Conservation (phyloP, 1,140 invertebrate species). For the Saccostrea cuccullata region DNA sequence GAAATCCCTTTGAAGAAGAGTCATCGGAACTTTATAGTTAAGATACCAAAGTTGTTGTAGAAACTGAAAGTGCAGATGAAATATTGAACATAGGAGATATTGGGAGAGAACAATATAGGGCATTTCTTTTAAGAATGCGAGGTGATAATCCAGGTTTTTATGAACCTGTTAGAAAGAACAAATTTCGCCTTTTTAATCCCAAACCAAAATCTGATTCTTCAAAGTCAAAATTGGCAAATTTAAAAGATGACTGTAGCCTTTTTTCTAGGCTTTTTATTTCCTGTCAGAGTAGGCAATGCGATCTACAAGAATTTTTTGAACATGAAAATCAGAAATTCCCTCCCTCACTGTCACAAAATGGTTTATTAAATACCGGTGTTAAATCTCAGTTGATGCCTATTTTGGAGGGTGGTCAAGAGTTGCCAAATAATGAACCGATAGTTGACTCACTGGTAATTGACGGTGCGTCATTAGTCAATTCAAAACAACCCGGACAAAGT, state of each 20-base stretch:
- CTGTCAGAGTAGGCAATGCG: background rate
- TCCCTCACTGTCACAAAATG: background rate
- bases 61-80: background rate
- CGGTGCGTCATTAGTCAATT: too few species aligned
- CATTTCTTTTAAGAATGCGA: background rate
- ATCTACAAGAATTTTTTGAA: background rate
- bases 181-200: too few species aligned
- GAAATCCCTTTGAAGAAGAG: background rate
- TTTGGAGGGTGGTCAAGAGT: too few species aligned
- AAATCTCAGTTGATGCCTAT: too few species aligned
- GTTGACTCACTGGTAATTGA: too few species aligned
- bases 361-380: too few species aligned
- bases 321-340: background rate
- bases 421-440: too few species aligned
- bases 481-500: too few species aligned
- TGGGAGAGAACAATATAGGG: background rate
- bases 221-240: background rate
- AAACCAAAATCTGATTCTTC: too few species aligned
- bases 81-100: background rate
- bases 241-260: background rate
- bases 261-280: slow-evolving; percentile 4
- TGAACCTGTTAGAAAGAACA: background rate
- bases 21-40: background rate
- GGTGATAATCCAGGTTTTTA: background rate
- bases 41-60: background rate